A percentile compares a stretch with the other conserved stretches of the same genome.
These are phyloP conservation scores for Chorisops tibialis DNA, from an alignment of 2,888 invertebrate genomes.

Conservation along the genomic window DNA sequence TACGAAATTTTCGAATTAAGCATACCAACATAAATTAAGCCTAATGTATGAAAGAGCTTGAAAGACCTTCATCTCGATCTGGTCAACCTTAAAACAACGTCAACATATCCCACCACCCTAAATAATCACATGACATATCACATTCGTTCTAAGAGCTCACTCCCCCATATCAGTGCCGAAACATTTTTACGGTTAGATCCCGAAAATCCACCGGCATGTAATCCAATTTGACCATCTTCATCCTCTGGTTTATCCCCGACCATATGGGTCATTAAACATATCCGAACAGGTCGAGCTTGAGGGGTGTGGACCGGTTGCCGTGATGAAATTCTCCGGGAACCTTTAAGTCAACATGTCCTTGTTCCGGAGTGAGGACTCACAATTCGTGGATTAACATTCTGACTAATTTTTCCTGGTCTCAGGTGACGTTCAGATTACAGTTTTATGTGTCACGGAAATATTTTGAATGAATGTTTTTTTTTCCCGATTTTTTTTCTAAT, in stretches of 20 bases:
- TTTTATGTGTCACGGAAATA: too few relatives aligned
- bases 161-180: not conserved
- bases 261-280: constrained; percentile 35
- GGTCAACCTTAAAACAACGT: too few relatives aligned
- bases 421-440: constrained; percentile 7
- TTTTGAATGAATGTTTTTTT: too few relatives aligned
- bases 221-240: constrained; percentile 35
- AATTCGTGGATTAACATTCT: constrained; percentile 15
- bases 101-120: too few relatives aligned
- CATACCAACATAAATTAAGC: too few relatives aligned
- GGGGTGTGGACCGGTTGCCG: not conserved
- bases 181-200: constrained; percentile 4
- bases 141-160: too few relatives aligned
- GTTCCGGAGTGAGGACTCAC: not conserved
- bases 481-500: not conserved
- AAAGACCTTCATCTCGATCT: too few relatives aligned
- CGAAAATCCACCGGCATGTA: constrained; percentile 27
- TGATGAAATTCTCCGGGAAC: not conserved
- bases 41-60: too few relatives aligned
- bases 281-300: constrained; percentile 22
- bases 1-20: too few relatives aligned
- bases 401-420: constrained; percentile 20
- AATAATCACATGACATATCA: too few relatives aligned
- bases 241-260: constrained; percentile 28
- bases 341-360: constrained; percentile 10